Percentiles rank a stretch among this genome's conserved stretches.
phyloP scores from a whole-genome alignment of 2,888 invertebrate genomes.

The Chymomyza procnemis region DNA sequence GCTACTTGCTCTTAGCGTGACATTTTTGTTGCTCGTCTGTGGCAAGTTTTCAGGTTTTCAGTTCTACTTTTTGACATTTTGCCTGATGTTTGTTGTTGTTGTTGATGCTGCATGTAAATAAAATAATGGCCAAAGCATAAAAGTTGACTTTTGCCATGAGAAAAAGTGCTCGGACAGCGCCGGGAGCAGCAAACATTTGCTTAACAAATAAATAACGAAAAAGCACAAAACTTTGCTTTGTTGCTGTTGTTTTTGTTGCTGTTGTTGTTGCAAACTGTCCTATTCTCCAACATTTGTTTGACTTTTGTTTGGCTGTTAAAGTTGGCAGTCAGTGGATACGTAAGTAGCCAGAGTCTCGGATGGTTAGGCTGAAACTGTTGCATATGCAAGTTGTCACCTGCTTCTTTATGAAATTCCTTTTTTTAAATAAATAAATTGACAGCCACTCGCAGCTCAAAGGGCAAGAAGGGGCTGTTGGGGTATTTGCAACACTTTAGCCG shows the following conservation, averaged over 20 bases:
- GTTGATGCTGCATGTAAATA: conserved; percentile 49
- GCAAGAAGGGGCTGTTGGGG: too few relatives aligned
- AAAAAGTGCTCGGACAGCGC: not conserved
- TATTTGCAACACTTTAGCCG: conserved; percentile 13
- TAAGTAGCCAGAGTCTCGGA: not conserved
- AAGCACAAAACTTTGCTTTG: not conserved
- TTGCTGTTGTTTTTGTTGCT: not conserved
- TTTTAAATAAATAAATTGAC: not conserved
- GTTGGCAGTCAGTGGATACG: not conserved
- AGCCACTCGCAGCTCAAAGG: not conserved
- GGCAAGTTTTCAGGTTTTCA: conserved; percentile 35
- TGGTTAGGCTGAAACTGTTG: not conserved
- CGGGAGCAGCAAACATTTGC: not conserved
- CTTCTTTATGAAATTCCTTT: not conserved
- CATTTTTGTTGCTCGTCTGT: conserved; percentile 4
- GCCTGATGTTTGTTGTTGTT: conserved; percentile 30
- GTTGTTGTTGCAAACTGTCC: not conserved
- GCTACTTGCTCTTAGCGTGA: conserved; percentile 5
- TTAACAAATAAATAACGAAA: not conserved
- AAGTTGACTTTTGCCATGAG: conserved; percentile 36
- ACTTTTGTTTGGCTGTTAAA: not conserved
- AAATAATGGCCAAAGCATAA: conserved; percentile 36
- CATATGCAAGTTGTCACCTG: not conserved
- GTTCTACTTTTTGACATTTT: conserved; percentile 46
- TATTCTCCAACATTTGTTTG: not conserved